A percentile compares a stretch with the other conserved stretches of the same genome.
Evolutionary conservation across 2,888 invertebrate genomes (phyloP).

Genomic region (Liposcelis brunnea): DNA sequence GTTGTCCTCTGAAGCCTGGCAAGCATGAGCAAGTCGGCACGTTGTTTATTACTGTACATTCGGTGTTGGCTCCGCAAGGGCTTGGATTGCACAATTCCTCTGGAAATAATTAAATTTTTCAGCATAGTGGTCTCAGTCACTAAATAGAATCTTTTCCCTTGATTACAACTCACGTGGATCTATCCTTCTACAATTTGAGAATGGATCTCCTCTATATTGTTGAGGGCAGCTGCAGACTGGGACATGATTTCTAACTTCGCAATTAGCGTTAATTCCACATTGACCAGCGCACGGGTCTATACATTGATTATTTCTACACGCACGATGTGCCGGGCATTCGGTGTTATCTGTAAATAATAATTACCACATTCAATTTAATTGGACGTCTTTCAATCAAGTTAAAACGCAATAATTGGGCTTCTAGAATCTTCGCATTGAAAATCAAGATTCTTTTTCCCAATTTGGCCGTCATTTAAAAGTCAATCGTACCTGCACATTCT

Average conservation of each 20-base stretch:
- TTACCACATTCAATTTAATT: too few species aligned
- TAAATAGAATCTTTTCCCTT: too few species aligned
- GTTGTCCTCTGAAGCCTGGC: conserved; percentile 57
- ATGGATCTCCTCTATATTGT: conserved; percentile 65
- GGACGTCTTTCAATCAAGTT: too few species aligned
- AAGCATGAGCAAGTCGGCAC: conserved; percentile 65
- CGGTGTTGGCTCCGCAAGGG: conserved; percentile 65
- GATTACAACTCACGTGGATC: conserved; percentile 53
- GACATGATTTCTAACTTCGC: conserved; percentile 58
- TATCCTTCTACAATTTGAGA: conserved; percentile 47
- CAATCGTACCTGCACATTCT: conserved; percentile 47
- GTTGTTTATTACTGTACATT: conserved; percentile 58
- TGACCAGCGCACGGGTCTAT: conserved; percentile 59
- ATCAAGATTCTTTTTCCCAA: background rate
- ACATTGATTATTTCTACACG: conserved; percentile 60
- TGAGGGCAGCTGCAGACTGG: conserved; percentile 62
- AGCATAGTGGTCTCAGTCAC: conserved; percentile 11
- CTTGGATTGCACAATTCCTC: conserved; percentile 70
- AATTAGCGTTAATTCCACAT: conserved; percentile 60
- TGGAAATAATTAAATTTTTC: conserved; percentile 22
- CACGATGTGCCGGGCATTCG: conserved; percentile 53
- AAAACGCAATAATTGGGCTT: conserved; percentile 15
- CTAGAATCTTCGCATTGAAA: background rate
- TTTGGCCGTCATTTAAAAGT: background rate
- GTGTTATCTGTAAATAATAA: conserved; percentile 37